Evolutionary conservation across 37 sponge, comb jelly and placozoan genomes (phyloP).

Genomic region (Beroe forskalii): DNA sequence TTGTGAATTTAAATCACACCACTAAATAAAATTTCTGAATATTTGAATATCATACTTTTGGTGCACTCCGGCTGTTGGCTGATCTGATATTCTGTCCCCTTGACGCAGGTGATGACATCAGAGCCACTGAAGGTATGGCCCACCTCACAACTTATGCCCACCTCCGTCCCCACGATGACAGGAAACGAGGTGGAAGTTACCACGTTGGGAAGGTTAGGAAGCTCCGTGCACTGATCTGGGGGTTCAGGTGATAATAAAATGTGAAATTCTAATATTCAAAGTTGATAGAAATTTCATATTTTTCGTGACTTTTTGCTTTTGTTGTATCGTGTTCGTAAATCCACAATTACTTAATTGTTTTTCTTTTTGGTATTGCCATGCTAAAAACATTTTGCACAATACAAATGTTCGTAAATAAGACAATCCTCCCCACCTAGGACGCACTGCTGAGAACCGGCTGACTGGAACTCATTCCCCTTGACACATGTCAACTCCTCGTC

Average conservation of each 20-base stretch:
- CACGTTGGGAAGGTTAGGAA: not conserved
- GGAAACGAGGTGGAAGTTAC: not conserved
- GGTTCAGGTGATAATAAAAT: no score
- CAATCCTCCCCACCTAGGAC: no score
- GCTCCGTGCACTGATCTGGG: not conserved
- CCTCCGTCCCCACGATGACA: not conserved
- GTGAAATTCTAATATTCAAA: no score
- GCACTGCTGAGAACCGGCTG: not conserved
- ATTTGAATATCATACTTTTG: not conserved
- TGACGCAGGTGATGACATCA: not conserved
- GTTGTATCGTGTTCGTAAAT: no score
- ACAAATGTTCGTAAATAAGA: no score
- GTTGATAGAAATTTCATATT: no score
- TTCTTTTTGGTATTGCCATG: no score
- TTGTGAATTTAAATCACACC: no score
- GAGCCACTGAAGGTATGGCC: not conserved
- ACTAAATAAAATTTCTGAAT: no score
- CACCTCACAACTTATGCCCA: not conserved
- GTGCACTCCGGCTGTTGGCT: not conserved
- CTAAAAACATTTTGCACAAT: no score
- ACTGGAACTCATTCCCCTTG: not conserved
- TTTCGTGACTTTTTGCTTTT: no score
- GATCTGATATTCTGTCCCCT: not conserved
- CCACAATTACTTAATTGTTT: no score
- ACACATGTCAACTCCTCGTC: not conserved